Conservation (phyloP, 2,888 invertebrate species). For the Spodoptera picta region DNA sequence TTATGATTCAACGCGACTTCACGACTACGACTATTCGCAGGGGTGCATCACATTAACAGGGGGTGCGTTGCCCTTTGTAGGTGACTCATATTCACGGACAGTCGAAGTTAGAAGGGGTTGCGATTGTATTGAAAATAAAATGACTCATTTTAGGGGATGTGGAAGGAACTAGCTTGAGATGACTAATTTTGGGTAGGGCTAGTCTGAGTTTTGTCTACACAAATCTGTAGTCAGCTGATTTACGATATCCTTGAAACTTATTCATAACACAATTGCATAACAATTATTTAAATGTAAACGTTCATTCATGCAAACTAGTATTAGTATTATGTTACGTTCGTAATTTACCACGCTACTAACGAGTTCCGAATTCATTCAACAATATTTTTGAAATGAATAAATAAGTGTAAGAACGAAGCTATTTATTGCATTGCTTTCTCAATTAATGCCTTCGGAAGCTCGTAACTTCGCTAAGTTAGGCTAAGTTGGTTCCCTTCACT, state of each 20-base stretch:
- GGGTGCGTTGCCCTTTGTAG: constrained; percentile 61
- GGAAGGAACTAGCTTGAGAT: constrained; percentile 3
- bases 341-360: constrained; percentile 10
- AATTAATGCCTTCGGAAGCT: constrained; percentile 21
- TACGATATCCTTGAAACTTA: constrained; percentile 13
- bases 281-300: constrained; percentile 13
- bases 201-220: neutral
- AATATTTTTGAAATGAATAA: neutral
- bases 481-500: constrained; percentile 21
- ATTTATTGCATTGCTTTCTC: constrained; percentile 30
- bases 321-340: constrained; percentile 12
- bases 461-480: constrained; percentile 25
- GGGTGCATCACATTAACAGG: constrained; percentile 61
- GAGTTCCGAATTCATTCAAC: constrained; percentile 10
- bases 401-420: constrained; percentile 6
- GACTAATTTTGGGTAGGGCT: constrained; percentile 8
- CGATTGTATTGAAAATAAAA: constrained; percentile 6
- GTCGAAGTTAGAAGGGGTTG: constrained; percentile 16
- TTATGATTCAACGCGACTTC: constrained; percentile 55
- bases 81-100: constrained; percentile 59
- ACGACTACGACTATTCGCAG: constrained; percentile 48
- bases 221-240: neutral
- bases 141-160: constrained; percentile 20
- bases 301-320: constrained; percentile 20
- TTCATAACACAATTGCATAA: constrained; percentile 17